Evolutionary conservation across 2,797 vertebrate genomes (phyloP), one percentile per base, ranked within the genome.

Genomic region (Siniperca undulata): DNA sequence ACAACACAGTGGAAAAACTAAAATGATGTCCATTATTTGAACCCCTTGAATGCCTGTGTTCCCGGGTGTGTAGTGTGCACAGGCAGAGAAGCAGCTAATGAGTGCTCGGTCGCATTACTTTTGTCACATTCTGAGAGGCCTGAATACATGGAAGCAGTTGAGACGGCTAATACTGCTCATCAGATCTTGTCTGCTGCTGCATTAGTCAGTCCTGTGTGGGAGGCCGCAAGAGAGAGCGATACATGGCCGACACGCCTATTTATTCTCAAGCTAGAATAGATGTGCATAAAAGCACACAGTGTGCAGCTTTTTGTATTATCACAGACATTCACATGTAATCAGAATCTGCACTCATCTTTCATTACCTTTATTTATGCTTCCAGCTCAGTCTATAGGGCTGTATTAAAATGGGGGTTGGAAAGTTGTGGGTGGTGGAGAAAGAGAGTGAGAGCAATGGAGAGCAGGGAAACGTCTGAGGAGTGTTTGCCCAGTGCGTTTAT

Each of bases 401-500:
- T 86, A 91, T 91, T 91, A 88, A 94, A 95, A 94, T 88, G 88
- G 92, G 87, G 95, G 91, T 86, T 78, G 84, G 87, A 82, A 84
- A 82, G 81, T 67, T 80, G 76, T 74, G 84, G 83, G 74, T 79
- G 84, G 84, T 61, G 72, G 85, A 80, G 80, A 74, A 70, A 74
- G 82, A 72, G 78, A 78, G 86, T 9, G 85, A 79, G 86, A 84
- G 88, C 90, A 79, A 89, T 84, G 77, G 86, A 81, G 88, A 91
- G 92, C 89, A 74, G 94, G 84, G 90, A 90, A 95, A 91, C 87
- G 75, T 93, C 90, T 74, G 95, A 94, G 87, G 86, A 95, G 93
- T 96, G 95, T 97, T 97, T 97, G 96, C 96, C 92, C 95, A 96
- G 95, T 93, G 94, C 96, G 84, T 97, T 98, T 98, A 98, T 98